Percentiles rank a stretch among this genome's conserved stretches.
phyloP scores from a whole-genome alignment of 2,113 vertebrate species.

The Salvelinus namaycush region DNA sequence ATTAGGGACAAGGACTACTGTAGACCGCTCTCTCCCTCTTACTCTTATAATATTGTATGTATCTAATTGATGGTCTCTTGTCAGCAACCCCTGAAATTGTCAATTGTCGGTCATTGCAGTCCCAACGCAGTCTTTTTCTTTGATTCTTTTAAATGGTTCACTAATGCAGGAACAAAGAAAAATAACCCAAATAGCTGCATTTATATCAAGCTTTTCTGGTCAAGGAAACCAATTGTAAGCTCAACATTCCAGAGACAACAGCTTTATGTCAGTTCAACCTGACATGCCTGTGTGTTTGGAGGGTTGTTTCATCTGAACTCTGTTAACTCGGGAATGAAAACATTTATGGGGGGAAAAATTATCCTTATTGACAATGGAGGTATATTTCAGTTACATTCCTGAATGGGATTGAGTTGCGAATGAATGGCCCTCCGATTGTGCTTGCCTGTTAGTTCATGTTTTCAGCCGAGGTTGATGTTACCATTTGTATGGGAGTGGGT shows the following conservation, averaged over 20 bases:
- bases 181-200: slow-evolving; percentile 58
- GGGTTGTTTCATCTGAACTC: slow-evolving; percentile 47
- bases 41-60: slow-evolving; percentile 47
- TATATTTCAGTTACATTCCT: slow-evolving; percentile 56
- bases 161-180: slow-evolving; percentile 71
- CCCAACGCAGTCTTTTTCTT: slow-evolving; percentile 54
- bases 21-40: slow-evolving; percentile 53
- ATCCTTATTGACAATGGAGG: slow-evolving; percentile 63
- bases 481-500: slow-evolving; percentile 18
- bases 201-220: slow-evolving; percentile 76
- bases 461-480: not conserved
- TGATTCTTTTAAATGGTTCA: slow-evolving; percentile 80
- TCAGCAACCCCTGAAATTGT: slow-evolving; percentile 66
- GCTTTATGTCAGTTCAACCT: slow-evolving; percentile 62
- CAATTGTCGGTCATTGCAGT: slow-evolving; percentile 71
- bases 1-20: slow-evolving; percentile 86
- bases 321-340: slow-evolving; percentile 28
- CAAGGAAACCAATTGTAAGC: slow-evolving; percentile 31
- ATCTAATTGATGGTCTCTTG: slow-evolving; percentile 50
- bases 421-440: slow-evolving; percentile 21
- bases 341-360: slow-evolving; percentile 20
- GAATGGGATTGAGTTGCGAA: slow-evolving; percentile 32
- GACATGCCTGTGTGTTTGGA: slow-evolving; percentile 57
- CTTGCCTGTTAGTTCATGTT: slow-evolving; percentile 30
- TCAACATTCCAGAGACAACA: slow-evolving; percentile 90